phyloP scores from a whole-genome alignment of 2,797 vertebrate species.

The Hipposideros larvatus region DNA sequence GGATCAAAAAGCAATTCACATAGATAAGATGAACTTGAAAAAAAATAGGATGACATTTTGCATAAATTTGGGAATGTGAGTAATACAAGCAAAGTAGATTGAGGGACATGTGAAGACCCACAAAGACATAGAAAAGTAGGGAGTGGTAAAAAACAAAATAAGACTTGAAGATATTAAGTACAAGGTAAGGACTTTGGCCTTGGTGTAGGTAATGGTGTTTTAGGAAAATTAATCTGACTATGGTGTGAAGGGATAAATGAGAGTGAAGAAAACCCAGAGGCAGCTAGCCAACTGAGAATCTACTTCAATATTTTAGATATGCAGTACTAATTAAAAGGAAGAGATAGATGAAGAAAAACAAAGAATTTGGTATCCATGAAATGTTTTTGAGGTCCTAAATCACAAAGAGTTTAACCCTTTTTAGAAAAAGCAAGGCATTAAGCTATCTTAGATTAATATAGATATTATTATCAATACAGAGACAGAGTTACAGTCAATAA shows the following conservation, averaged over 20 bases:
- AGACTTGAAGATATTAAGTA: background rate
- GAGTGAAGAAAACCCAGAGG: background rate
- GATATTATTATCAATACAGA: background rate
- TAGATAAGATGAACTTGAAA: background rate
- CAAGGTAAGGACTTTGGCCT: conserved; percentile 13
- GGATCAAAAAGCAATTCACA: background rate
- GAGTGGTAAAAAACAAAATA: background rate
- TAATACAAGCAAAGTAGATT: background rate
- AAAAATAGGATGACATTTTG: background rate
- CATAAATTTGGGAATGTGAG: background rate
- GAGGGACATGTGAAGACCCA: background rate
- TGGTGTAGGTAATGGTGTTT: background rate
- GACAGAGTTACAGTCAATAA: background rate
- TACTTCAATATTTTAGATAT: background rate
- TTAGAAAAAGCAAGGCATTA: conserved; percentile 27
- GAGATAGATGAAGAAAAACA: background rate
- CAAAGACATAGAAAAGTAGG: background rate
- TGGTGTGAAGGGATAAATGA: background rate
- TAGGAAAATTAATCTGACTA: conserved; percentile 38
- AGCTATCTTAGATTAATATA: conserved; percentile 30
- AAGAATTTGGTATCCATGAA: background rate
- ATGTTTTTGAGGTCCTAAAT: conserved; percentile 18
- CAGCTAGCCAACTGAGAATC: background rate
- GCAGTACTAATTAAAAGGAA: background rate
- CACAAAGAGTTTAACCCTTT: background rate